phyloP scores from a whole-genome alignment of 2,797 vertebrate species.

The Sebastiscus albofasciatus region DNA sequence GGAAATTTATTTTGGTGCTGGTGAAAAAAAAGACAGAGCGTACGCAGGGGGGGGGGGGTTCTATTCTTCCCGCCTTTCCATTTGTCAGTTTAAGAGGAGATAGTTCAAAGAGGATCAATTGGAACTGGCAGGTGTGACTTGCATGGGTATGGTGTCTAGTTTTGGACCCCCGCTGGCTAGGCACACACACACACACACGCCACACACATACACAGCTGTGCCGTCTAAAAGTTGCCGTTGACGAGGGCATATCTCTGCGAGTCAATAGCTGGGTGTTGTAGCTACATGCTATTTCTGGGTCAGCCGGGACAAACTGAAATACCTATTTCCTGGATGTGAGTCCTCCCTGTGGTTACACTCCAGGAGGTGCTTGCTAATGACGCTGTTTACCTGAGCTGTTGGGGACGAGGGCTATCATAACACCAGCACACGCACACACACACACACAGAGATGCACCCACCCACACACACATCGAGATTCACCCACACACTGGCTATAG shows the following conservation, averaged over 20 bases:
- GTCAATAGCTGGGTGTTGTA: slow-evolving; percentile 38
- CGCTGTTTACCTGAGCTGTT: slow-evolving; percentile 44
- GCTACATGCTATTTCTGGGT: slow-evolving; percentile 55
- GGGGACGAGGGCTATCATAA: slow-evolving; percentile 28
- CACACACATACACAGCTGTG: slow-evolving; percentile 47
- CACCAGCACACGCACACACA: not conserved
- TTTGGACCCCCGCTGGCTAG: slow-evolving; percentile 42
- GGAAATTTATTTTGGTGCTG: slow-evolving; percentile 36
- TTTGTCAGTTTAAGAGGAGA: slow-evolving; percentile 55
- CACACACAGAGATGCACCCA: not conserved
- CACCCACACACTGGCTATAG: not conserved
- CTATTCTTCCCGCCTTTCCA: slow-evolving; percentile 29
- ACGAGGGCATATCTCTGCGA: slow-evolving; percentile 29
- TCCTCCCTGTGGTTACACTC: slow-evolving; percentile 51
- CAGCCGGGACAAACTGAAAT: slow-evolving; percentile 46
- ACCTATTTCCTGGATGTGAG: slow-evolving; percentile 36
- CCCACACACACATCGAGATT: not conserved
- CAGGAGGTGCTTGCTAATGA: slow-evolving; percentile 56
- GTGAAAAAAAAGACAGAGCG: slow-evolving; percentile 7
- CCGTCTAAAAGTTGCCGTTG: slow-evolving; percentile 39
- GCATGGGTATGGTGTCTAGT: slow-evolving; percentile 24
- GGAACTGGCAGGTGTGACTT: slow-evolving; percentile 67
- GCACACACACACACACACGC: not conserved
- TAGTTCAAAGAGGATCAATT: slow-evolving; percentile 59
- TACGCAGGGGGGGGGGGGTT: not conserved